phyloP scores from a whole-genome alignment of 2,797 vertebrate genomes.

The Amphiprion clarkii region DNA sequence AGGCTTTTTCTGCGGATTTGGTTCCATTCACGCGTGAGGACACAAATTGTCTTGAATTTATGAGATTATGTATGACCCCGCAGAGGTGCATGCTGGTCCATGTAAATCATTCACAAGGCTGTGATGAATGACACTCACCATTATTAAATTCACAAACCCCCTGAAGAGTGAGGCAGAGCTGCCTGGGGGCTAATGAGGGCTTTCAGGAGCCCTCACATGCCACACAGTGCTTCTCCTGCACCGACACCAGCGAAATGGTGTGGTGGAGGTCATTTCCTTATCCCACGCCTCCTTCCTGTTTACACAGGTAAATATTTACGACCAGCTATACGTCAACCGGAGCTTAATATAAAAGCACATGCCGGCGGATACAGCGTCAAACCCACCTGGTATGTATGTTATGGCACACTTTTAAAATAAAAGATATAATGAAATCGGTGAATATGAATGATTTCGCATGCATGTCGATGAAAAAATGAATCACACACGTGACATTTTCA shows the following conservation, averaged over 20 bases:
- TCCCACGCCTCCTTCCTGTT: conserved; percentile 30
- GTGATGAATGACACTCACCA: conserved; percentile 60
- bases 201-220: conserved; percentile 29
- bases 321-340: conserved; percentile 10
- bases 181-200: conserved; percentile 49
- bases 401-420: not conserved
- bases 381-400: not conserved
- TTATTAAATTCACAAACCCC: conserved; percentile 68
- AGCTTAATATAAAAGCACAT: conserved; percentile 17
- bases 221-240: conserved; percentile 33
- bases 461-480: not conserved
- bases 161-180: conserved; percentile 34
- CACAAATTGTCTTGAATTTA: conserved; percentile 47
- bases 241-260: conserved; percentile 31
- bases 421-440: not conserved
- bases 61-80: conserved; percentile 39
- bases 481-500: not conserved
- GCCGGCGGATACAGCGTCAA: not conserved
- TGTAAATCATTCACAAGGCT: conserved; percentile 55
- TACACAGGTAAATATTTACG: conserved; percentile 40
- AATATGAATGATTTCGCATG: conserved; percentile 3
- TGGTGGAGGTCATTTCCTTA: conserved; percentile 44
- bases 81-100: conserved; percentile 48
- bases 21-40: conserved; percentile 13
- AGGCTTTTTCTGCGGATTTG: conserved; percentile 5